Evolutionary conservation across 2,797 vertebrate genomes (phyloP).

Genomic region (Bovichtus diacanthus): DNA sequence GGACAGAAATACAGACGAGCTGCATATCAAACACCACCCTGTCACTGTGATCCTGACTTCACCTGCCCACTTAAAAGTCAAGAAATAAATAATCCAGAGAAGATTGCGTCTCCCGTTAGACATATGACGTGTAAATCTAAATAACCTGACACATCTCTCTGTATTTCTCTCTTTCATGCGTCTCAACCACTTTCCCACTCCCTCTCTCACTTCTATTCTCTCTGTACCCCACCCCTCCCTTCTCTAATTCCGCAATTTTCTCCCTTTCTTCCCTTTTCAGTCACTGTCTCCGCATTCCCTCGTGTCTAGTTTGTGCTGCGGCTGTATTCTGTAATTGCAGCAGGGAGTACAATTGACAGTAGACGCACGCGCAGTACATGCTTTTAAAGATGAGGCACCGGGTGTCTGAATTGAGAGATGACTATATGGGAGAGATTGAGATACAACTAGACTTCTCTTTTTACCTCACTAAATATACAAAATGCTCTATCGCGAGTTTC

Average conservation of each 20-base stretch:
- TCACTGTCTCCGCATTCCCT: slow-evolving; percentile 44
- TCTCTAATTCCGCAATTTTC: slow-evolving; percentile 39
- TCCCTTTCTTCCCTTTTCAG: slow-evolving; percentile 22
- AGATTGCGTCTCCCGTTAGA: slow-evolving; percentile 22
- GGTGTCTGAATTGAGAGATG: slow-evolving; percentile 50
- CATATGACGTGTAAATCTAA: slow-evolving; percentile 33
- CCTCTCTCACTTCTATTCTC: background rate
- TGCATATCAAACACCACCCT: background rate
- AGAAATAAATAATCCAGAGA: slow-evolving; percentile 5
- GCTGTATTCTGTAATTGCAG: slow-evolving; percentile 60
- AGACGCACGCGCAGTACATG: background rate
- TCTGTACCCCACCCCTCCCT: slow-evolving; percentile 23
- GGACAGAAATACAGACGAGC: background rate
- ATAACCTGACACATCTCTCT: slow-evolving; percentile 9
- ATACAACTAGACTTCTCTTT: slow-evolving; percentile 53
- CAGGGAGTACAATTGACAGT: slow-evolving; percentile 59
- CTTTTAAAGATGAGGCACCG: slow-evolving; percentile 55
- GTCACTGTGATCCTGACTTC: slow-evolving; percentile 4
- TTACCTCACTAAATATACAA: slow-evolving; percentile 59
- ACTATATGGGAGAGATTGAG: slow-evolving; percentile 45
- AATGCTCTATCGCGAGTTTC: slow-evolving; percentile 51
- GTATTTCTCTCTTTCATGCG: slow-evolving; percentile 1
- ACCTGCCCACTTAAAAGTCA: background rate
- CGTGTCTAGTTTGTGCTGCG: slow-evolving; percentile 62
- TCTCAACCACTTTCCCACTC: background rate